Conservation (phyloP, 2,797 vertebrate species). For the Spea hammondii region DNA sequence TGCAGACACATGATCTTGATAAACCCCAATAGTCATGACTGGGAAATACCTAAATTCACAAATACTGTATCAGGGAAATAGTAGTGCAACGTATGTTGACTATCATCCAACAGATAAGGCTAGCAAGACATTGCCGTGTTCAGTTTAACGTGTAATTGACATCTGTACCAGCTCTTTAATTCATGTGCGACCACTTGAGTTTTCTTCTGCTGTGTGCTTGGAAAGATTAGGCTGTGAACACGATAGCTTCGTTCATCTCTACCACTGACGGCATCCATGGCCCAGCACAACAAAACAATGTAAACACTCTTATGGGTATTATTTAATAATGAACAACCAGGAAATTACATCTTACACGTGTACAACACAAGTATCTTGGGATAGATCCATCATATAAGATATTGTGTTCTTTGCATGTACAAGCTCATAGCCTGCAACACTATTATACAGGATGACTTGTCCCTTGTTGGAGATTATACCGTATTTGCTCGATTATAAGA, state of each 20-base stretch:
- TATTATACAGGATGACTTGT: too few relatives aligned
- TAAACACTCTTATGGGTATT: slow-evolving; percentile 18
- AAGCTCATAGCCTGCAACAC: too few relatives aligned
- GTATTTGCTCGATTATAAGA: too few relatives aligned
- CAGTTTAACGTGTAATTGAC: background rate
- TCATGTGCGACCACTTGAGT: slow-evolving; percentile 5
- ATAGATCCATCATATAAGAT: background rate
- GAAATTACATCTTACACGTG: slow-evolving; percentile 31
- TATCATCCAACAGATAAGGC: background rate
- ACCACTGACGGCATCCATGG: slow-evolving; percentile 18
- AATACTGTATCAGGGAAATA: too few relatives aligned
- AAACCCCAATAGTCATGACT: too few relatives aligned
- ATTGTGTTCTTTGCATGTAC: background rate
- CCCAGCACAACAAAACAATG: slow-evolving; percentile 22
- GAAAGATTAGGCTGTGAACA: slow-evolving; percentile 40
- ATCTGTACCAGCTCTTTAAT: slow-evolving; percentile 8
- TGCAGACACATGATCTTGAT: too few relatives aligned
- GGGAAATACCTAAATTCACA: too few relatives aligned
- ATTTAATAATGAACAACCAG: slow-evolving; percentile 16
- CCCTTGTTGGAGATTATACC: too few relatives aligned
- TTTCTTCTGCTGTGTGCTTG: slow-evolving; percentile 29
- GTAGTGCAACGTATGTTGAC: background rate
- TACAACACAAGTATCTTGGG: slow-evolving; percentile 15
- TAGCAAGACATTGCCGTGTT: background rate
- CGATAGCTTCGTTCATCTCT: slow-evolving; percentile 13